Evolutionary conservation across 2,797 vertebrate genomes (phyloP).

Genomic region (Cirrhinus mrigala): DNA sequence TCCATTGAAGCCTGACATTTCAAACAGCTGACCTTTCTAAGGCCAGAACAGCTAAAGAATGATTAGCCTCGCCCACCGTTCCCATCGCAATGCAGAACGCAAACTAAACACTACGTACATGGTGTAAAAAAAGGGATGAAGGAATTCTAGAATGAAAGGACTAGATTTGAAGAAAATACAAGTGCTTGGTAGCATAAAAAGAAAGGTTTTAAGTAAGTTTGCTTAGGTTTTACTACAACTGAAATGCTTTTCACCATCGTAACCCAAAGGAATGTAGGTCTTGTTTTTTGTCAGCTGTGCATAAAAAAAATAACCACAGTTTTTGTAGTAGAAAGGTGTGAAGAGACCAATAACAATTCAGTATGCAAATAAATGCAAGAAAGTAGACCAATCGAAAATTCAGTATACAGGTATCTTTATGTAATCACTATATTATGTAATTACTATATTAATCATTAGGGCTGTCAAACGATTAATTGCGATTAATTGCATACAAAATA

Average conservation of each 20-base stretch:
- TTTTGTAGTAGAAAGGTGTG: not conserved
- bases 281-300: not conserved
- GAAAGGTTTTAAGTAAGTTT: not conserved
- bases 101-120: constrained; percentile 69
- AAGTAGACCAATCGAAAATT: not conserved
- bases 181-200: not conserved
- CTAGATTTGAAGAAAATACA: not conserved
- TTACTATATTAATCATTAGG: too few relatives aligned
- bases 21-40: constrained; percentile 99
- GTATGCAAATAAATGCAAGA: not conserved
- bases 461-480: too few relatives aligned
- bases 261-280: not conserved
- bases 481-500: too few relatives aligned
- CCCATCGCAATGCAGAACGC: constrained; percentile 82
- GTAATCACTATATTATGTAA: too few relatives aligned
- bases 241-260: not conserved
- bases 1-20: constrained; percentile 99
- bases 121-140: constrained; percentile 51
- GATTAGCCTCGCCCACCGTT: constrained; percentile 95
- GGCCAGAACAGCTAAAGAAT: constrained; percentile 95
- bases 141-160: constrained; percentile 52
- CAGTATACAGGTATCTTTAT: not conserved
- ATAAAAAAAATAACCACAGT: not conserved
- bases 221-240: not conserved
- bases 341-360: not conserved